Evolutionary conservation across 2,113 vertebrate species (phyloP).

Genomic region (Brachyistius frenatus): DNA sequence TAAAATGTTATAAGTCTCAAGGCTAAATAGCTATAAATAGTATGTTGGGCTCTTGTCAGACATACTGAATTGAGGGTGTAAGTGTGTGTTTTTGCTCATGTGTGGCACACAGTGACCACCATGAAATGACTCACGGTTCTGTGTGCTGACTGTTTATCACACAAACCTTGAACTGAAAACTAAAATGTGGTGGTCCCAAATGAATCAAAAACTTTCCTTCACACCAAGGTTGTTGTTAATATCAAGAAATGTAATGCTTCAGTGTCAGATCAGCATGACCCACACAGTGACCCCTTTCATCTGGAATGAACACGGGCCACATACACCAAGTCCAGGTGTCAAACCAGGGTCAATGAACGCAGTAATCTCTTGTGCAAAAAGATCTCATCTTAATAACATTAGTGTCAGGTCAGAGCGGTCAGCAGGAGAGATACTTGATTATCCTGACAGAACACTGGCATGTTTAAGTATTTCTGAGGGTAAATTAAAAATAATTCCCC

Average conservation of each 20-base stretch:
- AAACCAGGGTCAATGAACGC: slow-evolving; percentile 18
- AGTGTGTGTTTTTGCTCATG: not conserved
- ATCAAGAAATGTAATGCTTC: not conserved
- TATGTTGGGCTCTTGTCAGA: slow-evolving; percentile 7
- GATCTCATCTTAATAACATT: slow-evolving; percentile 13
- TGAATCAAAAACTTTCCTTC: slow-evolving; percentile 16
- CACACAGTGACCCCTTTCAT: slow-evolving; percentile 39
- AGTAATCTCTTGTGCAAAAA: slow-evolving; percentile 28
- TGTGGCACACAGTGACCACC: not conserved
- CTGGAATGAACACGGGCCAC: slow-evolving; percentile 16
- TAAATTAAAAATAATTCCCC: not conserved
- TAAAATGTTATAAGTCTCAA: slow-evolving; percentile 29
- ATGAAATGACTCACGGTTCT: not conserved
- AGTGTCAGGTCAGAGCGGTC: slow-evolving; percentile 30
- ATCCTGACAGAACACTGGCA: not conserved
- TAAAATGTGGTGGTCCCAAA: not conserved
- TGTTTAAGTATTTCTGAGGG: not conserved
- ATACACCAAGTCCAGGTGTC: slow-evolving; percentile 12
- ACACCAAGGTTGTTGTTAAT: not conserved
- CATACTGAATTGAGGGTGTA: not conserved
- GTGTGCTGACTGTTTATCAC: not conserved
- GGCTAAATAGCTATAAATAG: slow-evolving; percentile 50
- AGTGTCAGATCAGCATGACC: slow-evolving; percentile 18
- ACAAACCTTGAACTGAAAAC: not conserved
- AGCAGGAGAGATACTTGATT: not conserved